Percentiles rank a stretch among this genome's conserved stretches.
Evolutionary conservation across 1,140 invertebrate genomes (phyloP).

Genomic region (Diorhabda elongata): DNA sequence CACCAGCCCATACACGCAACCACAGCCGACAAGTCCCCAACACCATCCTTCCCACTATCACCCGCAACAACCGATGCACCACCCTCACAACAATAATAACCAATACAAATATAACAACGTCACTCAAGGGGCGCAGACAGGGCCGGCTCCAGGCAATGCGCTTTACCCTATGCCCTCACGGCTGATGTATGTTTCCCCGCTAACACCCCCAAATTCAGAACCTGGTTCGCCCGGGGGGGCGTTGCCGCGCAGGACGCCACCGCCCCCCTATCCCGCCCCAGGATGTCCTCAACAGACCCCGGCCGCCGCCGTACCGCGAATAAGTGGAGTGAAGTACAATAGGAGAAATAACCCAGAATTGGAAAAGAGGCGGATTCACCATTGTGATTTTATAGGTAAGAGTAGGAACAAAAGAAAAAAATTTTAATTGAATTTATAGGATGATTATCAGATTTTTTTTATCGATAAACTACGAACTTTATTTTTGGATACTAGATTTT

Average conservation of each 20-base stretch:
- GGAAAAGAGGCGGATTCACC: constrained; percentile 90
- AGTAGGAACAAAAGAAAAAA: no score
- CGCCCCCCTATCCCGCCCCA: constrained; percentile 58
- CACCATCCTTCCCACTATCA: constrained; percentile 44
- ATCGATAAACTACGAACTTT: no score
- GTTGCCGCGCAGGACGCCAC: constrained; percentile 56
- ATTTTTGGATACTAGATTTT: no score
- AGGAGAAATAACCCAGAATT: constrained; percentile 92
- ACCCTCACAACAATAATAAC: constrained; percentile 38
- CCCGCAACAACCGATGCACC: constrained; percentile 42
- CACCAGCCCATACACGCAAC: constrained; percentile 46
- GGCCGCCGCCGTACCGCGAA: constrained; percentile 33
- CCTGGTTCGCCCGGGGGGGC: constrained; percentile 69
- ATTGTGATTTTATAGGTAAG: constrained; percentile 91
- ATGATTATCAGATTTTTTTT: no score
- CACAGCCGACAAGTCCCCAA: constrained; percentile 38
- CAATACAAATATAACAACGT: constrained; percentile 43
- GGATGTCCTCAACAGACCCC: constrained; percentile 43
- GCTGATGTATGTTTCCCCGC: constrained; percentile 71
- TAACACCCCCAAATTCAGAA: constrained; percentile 78
- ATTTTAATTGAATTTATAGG: no score
- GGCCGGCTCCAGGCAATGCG: constrained; percentile 41
- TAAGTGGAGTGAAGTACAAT: constrained; percentile 68
- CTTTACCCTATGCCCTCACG: constrained; percentile 47
- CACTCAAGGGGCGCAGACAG: constrained; percentile 42